phyloP scores from a whole-genome alignment of 2,113 vertebrate species.

The Mobula birostris region DNA sequence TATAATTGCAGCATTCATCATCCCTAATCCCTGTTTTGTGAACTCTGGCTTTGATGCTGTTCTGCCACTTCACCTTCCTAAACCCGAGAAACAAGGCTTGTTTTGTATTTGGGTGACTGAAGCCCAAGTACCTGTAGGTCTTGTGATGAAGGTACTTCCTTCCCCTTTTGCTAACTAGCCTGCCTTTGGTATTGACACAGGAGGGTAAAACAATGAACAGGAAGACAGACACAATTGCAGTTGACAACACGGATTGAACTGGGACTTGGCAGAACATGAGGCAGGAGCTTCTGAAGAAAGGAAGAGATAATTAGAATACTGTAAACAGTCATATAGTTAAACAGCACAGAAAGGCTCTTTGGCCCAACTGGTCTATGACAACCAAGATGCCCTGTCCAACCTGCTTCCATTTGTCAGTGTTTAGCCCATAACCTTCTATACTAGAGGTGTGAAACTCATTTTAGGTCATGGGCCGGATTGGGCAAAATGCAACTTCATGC shows the following conservation, averaged over 20 bases:
- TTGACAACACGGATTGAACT: background rate
- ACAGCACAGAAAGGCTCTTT: too few species aligned
- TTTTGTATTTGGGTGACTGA: background rate
- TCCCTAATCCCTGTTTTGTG: background rate
- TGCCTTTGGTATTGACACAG: too few species aligned
- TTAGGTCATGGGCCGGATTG: too few species aligned
- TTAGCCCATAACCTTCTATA: too few species aligned
- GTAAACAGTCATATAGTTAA: background rate
- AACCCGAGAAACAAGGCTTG: background rate
- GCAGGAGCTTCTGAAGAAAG: background rate
- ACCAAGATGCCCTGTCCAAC: too few species aligned
- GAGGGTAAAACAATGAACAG: background rate
- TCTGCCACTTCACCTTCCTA: background rate
- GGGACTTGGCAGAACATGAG: too few species aligned
- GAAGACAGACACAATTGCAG: background rate
- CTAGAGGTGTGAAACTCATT: too few species aligned
- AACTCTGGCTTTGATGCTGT: background rate
- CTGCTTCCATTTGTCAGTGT: too few species aligned
- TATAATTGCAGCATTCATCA: background rate
- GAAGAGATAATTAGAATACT: background rate
- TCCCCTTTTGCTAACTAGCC: background rate
- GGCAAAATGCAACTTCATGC: too few species aligned
- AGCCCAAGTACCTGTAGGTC: background rate
- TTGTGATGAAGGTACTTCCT: background rate
- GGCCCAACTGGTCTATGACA: too few species aligned